Evolutionary conservation across 2,797 vertebrate genomes (phyloP), one percentile per base, ranked within the genome.

Genomic region (Cheirogaleus major): DNA sequence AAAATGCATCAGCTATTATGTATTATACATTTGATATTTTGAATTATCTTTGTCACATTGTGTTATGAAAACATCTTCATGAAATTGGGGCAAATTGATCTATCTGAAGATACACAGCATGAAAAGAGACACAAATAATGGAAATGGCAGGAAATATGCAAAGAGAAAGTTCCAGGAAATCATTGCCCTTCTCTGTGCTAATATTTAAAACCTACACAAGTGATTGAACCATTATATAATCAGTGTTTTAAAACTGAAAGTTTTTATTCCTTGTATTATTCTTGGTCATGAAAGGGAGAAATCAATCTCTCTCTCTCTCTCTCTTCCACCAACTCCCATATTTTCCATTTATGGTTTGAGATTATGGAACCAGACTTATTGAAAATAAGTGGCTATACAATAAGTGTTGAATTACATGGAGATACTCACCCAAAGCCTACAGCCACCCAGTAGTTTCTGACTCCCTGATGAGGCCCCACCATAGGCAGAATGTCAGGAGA

Each of bases 401-500:
- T 35, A 76, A 65, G 93, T 89, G 76, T 82, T 83, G 38, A 87
- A 78, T 38, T 80, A n/a, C 63, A 63, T 1, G 22, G 65, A 43
- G 1, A 76, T 94, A 98, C 99, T 95, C 96, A 99, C 99, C 99
- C 99, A 4, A 99, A 99, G 92, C 99, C 99, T 52, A 99, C 98
- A 89, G 99, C 99, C 1, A 99, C 99, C 99, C 99, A 99, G 98
- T 99, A 99, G 99, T 99, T 99, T 96, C 96, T 98, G 79, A 99
- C 98, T 50, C 99, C 99, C 41, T 99, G 99, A 96, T 99, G 99
- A 32, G 99, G 99, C 86, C 99, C 99, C 11, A 99, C 99, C 99
- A 99, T 99, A 57, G 99, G 99, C 95, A 99, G 98, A 82, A 99
- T 99, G 98, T 99, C 99, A 14, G 99, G 99, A 94, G 99, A 99